These are phyloP conservation scores for Lethenteron camtschaticum DNA, from an alignment of 2,113 vertebrate genomes.

Conservation along the genomic window DNA sequence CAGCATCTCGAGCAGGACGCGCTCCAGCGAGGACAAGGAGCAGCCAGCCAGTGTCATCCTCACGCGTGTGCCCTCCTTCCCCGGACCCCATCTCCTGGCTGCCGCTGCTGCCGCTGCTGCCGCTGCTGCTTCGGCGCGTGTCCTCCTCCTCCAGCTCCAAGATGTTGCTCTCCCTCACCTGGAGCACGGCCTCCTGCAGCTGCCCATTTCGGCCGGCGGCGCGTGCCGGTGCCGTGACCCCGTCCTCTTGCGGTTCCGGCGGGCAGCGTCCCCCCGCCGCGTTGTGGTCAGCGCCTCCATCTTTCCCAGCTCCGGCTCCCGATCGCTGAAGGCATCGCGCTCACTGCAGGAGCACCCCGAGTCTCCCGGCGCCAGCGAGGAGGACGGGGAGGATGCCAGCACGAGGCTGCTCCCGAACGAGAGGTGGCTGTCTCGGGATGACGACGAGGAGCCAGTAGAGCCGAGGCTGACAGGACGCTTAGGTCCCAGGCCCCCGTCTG, in stretches of 20 bases:
- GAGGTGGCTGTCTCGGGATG: slow-evolving; percentile 16
- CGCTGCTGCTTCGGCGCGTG: no score
- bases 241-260: not conserved
- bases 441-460: slow-evolving; percentile 36
- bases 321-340: slow-evolving; percentile 21
- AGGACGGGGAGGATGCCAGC: slow-evolving; percentile 24
- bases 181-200: not conserved
- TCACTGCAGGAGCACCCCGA: slow-evolving; percentile 15
- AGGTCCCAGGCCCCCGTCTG: no score
- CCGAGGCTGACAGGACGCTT: slow-evolving; percentile 30
- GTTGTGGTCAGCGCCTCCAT: slow-evolving; percentile 16
- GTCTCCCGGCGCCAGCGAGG: slow-evolving; percentile 18
- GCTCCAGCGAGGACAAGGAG: slow-evolving; percentile 35
- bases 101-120: slow-evolving; percentile 10
- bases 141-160: no score
- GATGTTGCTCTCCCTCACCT: no score
- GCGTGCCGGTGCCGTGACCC: not conserved
- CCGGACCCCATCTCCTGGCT: slow-evolving; percentile 9
- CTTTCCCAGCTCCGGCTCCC: slow-evolving; percentile 41
- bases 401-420: slow-evolving; percentile 33
- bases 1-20: slow-evolving; percentile 52
- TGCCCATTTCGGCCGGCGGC: slow-evolving; percentile 1
- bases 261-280: not conserved
- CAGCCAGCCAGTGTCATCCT: slow-evolving; percentile 1
- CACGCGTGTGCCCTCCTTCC: slow-evolving; percentile 6